Conservation (phyloP, 1,140 invertebrate genomes). For the Daktulosphaira vitifoliae region DNA sequence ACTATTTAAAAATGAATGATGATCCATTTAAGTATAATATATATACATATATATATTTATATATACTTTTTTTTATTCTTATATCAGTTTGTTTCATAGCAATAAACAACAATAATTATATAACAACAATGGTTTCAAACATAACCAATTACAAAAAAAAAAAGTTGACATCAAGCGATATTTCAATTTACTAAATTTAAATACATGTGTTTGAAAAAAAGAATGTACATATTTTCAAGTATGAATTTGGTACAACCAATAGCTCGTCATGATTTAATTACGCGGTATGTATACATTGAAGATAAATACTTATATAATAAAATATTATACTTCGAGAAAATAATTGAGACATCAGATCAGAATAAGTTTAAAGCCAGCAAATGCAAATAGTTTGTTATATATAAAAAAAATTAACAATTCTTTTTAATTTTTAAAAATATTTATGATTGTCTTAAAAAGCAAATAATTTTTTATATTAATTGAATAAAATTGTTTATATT, state of each 20-base stretch:
- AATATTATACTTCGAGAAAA: neutral
- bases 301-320: neutral
- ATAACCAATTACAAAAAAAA: constrained; percentile 31
- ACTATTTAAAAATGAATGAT: too few relatives aligned
- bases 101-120: constrained; percentile 31
- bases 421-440: constrained; percentile 24
- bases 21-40: too few relatives aligned
- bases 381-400: neutral
- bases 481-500: constrained; percentile 1
- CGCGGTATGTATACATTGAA: too few relatives aligned
- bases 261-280: constrained; percentile 19
- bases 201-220: constrained; percentile 16
- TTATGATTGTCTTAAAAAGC: constrained; percentile 29
- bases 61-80: constrained; percentile 11
- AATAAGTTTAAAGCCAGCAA: neutral
- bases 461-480: constrained; percentile 15
- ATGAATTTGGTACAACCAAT: constrained; percentile 12
- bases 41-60: too few relatives aligned
- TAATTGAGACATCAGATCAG: neutral
- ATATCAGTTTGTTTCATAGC: constrained; percentile 24
- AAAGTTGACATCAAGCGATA: constrained; percentile 21
- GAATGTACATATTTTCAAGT: neutral
- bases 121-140: constrained; percentile 32
- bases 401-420: neutral
- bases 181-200: constrained; percentile 26